Evolutionary conservation across 2,888 invertebrate genomes (phyloP), one percentile per base, ranked within the genome.

Genomic region (Drosophila siamana): DNA sequence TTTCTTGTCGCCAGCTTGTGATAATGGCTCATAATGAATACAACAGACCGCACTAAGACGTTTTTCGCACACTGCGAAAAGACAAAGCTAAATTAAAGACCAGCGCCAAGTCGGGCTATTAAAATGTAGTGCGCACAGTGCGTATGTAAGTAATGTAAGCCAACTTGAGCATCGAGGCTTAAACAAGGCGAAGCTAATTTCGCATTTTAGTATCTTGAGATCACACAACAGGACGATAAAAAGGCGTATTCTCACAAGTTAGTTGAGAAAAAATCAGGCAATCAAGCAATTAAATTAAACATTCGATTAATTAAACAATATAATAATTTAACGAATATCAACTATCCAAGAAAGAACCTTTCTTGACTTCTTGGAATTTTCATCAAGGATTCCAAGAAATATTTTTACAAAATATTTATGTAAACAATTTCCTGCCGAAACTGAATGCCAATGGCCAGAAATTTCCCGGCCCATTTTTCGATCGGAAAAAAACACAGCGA

Each of bases 21-120:
- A 81, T 89, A 84, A 84, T 84, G 89, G 89, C 70, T 85, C 88
- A 89, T 89, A 81, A 84, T 84, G 89, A 89, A 84, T 85, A 84
- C 70, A 85, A 66, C 64, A 67, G 74, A 82, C 86, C 86, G 59
- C 88, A 86, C 65, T 47, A 83, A 83, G 81, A 83, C 67, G 65
- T 55, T 69, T 56, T 61, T 54, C 44, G 46, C 54, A 41, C 38
- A 19, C 40, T 11, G 40, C 30, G 13, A 51, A 24, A 24, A 55
- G 40, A 47, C 19, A 56, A 47, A 55, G 56, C 76, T 38, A 44
- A 61, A 54, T 47, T 48, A 40, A 78, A 51, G 52, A 61, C 47
- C 22, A 38, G 30, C 16, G 28, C 43, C 46, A 56, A 71, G 36
- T 46, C 55, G 54, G 54, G 47, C 46, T 50, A 81, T 78, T 74